phyloP scores from a whole-genome alignment of 2,888 invertebrate species.

The Xylophagus ater region DNA sequence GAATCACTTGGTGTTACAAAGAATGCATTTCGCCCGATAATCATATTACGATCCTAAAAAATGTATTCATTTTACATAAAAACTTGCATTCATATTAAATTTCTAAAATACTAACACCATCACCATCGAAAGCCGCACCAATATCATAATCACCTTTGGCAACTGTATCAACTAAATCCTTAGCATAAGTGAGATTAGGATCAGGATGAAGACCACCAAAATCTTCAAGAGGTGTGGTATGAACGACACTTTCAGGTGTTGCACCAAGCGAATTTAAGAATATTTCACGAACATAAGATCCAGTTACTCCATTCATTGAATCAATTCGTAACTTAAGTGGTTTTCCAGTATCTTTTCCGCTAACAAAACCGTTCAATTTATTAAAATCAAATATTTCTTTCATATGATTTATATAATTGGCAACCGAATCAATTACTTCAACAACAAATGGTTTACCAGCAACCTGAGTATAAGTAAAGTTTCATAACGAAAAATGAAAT shows the following conservation, averaged over 20 bases:
- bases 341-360: conserved; percentile 51
- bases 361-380: conserved; percentile 60
- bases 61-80: not conserved
- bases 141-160: conserved; percentile 48
- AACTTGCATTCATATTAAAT: not conserved
- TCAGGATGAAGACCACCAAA: conserved; percentile 96
- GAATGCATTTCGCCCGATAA: conserved; percentile 88
- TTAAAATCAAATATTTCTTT: conserved; percentile 93
- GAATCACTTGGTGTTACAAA: conserved; percentile 98
- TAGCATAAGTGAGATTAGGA: conserved; percentile 88
- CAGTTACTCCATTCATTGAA: conserved; percentile 95
- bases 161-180: conserved; percentile 61
- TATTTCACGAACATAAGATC: conserved; percentile 84
- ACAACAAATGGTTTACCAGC: conserved; percentile 65
- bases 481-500: conserved; percentile 23
- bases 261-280: conserved; percentile 80
- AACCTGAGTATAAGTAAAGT: conserved; percentile 39
- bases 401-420: conserved; percentile 82
- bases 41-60: conserved; percentile 80
- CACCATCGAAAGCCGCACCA: conserved; percentile 98
- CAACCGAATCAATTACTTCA: conserved; percentile 83
- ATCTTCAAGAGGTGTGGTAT: conserved; percentile 75
- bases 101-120: conserved; percentile 50
- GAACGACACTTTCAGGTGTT: conserved; percentile 55
- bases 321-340: conserved; percentile 82